Evolutionary conservation across 2,797 vertebrate genomes (phyloP), one percentile per base, ranked within the genome.

Genomic region (Spondyliosoma cantharus): DNA sequence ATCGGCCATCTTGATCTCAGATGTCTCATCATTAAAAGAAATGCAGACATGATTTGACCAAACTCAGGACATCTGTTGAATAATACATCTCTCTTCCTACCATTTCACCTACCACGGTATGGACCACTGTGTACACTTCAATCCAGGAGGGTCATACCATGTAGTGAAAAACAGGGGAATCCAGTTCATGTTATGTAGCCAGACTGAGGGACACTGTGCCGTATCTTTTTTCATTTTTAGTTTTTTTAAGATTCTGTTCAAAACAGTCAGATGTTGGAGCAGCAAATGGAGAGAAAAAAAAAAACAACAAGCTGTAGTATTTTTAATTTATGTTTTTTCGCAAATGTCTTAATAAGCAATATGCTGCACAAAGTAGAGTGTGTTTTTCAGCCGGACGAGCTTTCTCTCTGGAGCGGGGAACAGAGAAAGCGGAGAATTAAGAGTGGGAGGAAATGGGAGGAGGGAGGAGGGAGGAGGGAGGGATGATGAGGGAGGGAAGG

Each of bases 271-370:
- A 85, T 76, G 73, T 78, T 64, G 69, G 86, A 91, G 81, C 76
- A 89, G 87, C 86, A 87, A 86, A 85, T 60, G 32, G 29, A 72
- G 32, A 32, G 32, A 37, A 8, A 60, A 68, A 69, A 20, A 70
- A 87, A 88, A 87, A 83, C 83, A 82, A 87, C 77, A 77, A 90
- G 80, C 62, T 81, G 93, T 95, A 94, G 93, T 93, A 88, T 95
- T 93, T 92, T 93, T 91, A 92, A 93, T 93, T 94, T 94, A 93
- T 93, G 88, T 92, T 93, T 94, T 32, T 95, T 85, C 56, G 92
- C 92, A 95, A 92, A 95, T 94, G 94, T 95, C 94, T 96, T 95
- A 94, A 94, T 82, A 91, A 95, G 94, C 93, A 95, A 95, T 95
- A 94, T 94, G 93, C 93, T 95, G 93, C 93, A 95, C 94, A 95